A percentile compares a stretch with the other conserved stretches of the same genome.
These are phyloP conservation scores for Apocrypta bakeri DNA, from an alignment of 1,140 invertebrate genomes.

Conservation along the genomic window DNA sequence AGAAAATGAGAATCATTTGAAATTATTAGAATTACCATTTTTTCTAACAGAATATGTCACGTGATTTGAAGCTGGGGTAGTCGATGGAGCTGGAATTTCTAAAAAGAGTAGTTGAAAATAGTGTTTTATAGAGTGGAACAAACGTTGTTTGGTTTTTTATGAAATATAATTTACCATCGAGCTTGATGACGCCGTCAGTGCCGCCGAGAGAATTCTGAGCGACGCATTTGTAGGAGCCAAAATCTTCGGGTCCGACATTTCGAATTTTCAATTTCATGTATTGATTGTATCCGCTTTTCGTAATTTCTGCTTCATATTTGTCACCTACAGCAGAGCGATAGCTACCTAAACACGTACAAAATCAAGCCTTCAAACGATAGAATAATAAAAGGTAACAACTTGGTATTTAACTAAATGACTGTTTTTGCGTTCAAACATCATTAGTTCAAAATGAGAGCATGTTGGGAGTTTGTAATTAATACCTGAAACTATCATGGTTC, in stretches of 20 bases:
- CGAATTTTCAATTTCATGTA: conserved; percentile 92
- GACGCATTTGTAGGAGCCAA: conserved; percentile 93
- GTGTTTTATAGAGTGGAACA: neutral
- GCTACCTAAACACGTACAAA: conserved; percentile 67
- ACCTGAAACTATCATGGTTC: conserved; percentile 93
- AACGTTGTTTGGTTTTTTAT: neutral
- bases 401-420: neutral
- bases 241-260: conserved; percentile 85
- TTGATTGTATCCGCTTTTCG: conserved; percentile 88
- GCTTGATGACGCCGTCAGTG: conserved; percentile 92
- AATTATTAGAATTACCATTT: conserved; percentile 66
- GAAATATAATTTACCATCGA: conserved; percentile 84
- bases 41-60: conserved; percentile 64
- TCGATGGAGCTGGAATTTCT: conserved; percentile 84
- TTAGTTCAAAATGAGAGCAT: neutral
- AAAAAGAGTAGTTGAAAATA: conserved; percentile 24
- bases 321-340: conserved; percentile 80
- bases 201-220: conserved; percentile 95
- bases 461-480: conserved; percentile 71
- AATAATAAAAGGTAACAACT: neutral
- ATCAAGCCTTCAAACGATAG: conserved; percentile 55
- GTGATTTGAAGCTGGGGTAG: conserved; percentile 74
- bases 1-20: too few species aligned
- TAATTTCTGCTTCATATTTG: conserved; percentile 88
- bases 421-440: neutral